A percentile compares a stretch with the other conserved stretches of the same genome.
Conservation (phyloP, 2,888 invertebrate species). For the Cyclophora albipunctata region DNA sequence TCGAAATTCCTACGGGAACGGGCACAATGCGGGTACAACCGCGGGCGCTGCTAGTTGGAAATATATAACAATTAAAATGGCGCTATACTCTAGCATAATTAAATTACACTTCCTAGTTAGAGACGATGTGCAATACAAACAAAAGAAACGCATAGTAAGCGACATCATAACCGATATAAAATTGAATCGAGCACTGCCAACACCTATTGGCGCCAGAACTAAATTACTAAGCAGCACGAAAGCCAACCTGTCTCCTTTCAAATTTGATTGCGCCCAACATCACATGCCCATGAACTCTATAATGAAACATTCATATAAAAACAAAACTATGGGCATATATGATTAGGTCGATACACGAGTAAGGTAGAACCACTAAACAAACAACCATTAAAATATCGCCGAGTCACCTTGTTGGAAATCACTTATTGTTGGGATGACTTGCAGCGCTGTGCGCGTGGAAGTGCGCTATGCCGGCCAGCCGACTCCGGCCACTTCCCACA, state of each 20-base stretch:
- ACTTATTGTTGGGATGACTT: constrained; percentile 73
- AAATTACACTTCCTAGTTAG: too few relatives aligned
- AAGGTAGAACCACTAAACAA: constrained; percentile 75
- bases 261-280: constrained; percentile 72
- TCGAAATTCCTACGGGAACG: too few relatives aligned
- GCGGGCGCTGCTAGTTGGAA: too few relatives aligned
- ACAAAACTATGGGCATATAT: constrained; percentile 75
- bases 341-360: constrained; percentile 74
- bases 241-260: constrained; percentile 68
- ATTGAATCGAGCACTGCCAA: constrained; percentile 46
- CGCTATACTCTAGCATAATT: too few relatives aligned
- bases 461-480: constrained; percentile 45
- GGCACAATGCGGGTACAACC: too few relatives aligned
- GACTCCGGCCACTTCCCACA: constrained; percentile 29
- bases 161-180: constrained; percentile 30
- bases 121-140: too few relatives aligned
- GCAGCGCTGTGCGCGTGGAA: constrained; percentile 44
- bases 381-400: constrained; percentile 71
- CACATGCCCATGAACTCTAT: constrained; percentile 74
- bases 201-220: constrained; percentile 65
- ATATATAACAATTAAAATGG: too few relatives aligned
- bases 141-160: too few relatives aligned
- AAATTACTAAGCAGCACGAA: constrained; percentile 62
- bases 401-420: constrained; percentile 71
- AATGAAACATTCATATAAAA: constrained; percentile 71